These are phyloP conservation scores for Arothron firmamentum DNA, from an alignment of 2,113 vertebrate species.

Conservation along the genomic window DNA sequence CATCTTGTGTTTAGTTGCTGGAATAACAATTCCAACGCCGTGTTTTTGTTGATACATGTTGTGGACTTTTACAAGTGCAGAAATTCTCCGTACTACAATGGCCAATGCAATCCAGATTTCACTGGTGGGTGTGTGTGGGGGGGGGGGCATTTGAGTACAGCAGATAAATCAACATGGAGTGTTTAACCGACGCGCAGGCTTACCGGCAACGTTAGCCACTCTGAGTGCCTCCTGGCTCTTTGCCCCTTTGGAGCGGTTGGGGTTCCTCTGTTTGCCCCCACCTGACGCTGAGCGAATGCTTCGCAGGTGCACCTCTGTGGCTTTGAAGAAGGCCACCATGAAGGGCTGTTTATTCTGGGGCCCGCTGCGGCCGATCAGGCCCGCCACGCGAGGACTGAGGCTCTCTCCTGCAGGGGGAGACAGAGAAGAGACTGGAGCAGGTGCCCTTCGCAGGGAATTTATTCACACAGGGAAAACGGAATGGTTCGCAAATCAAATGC, in stretches of 20 bases:
- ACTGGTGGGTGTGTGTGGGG: neutral
- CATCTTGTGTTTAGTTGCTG: constrained; percentile 9
- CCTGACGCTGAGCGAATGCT: constrained; percentile 84
- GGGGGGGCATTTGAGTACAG: neutral
- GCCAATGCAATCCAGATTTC: constrained; percentile 5
- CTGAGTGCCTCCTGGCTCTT: constrained; percentile 90
- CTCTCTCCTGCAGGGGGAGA: constrained; percentile 82
- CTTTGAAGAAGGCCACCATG: constrained; percentile 98
- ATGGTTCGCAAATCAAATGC: constrained; percentile 15
- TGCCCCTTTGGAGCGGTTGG: constrained; percentile 85
- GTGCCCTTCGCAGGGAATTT: constrained; percentile 17
- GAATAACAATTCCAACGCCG: constrained; percentile 8
- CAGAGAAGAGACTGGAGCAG: constrained; percentile 42
- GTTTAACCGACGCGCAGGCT: neutral
- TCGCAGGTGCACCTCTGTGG: constrained; percentile 92
- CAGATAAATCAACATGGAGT: constrained; percentile 6
- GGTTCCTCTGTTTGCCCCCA: constrained; percentile 84
- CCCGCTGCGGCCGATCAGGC: constrained; percentile 87
- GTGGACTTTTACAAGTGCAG: neutral
- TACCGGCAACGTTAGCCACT: constrained; percentile 88
- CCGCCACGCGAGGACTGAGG: constrained; percentile 86
- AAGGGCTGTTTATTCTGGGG: constrained; percentile 97
- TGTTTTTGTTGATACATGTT: constrained; percentile 5
- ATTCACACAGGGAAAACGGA: neutral
- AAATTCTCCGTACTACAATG: neutral